Evolutionary conservation across 2,797 vertebrate genomes (phyloP), one percentile per base, ranked within the genome.

Genomic region (Oreortyx pictus): DNA sequence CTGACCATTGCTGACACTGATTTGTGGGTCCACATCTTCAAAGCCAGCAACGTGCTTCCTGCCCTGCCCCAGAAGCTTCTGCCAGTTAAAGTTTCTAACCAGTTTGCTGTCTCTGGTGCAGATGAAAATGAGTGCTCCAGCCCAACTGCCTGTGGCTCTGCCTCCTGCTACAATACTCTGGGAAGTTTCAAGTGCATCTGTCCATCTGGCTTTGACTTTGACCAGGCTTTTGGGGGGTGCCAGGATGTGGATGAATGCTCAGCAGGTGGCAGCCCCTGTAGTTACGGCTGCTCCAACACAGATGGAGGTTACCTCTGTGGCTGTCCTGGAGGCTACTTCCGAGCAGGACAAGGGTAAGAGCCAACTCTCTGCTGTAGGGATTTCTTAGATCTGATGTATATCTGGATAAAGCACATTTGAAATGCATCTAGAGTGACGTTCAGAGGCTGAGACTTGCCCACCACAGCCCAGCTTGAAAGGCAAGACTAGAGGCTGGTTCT

Each of bases 291-390:
- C 89, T 98, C 98, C 95, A 99, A 98, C 97, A 98, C 98, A 0
- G 98, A 98, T 0, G 98, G 98, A 0, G 98, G 98, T 2, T 98
- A 98, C 70, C 96, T 98, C 73, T 99, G 98, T 0, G 98, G 98
- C 73, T 99, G 98, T 54, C 98, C 98, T 0, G 98, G 96, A 2
- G 99, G 99, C 11, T 99, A 98, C 97, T 99, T 98, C 97, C 95
- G 98, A 92, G 98, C 98, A 2, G 99, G 99, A 31, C 99, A 99
- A 95, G 99, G 99, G 99, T 99, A 90, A 98, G 98, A 46, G 25
- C 25, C 47, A 6, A 50, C 47, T 39, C 33, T n/a, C 20, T 70
- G 47, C 66, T 50, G 9, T 25, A 37, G 31, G 15, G 19, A 23
- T 31, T 43, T 44, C 29, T 65, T 44, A 65, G 31, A 66, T n/a